Conservation (phyloP, 1,140 invertebrate species). For the Ceratosolen fusciceps region DNA sequence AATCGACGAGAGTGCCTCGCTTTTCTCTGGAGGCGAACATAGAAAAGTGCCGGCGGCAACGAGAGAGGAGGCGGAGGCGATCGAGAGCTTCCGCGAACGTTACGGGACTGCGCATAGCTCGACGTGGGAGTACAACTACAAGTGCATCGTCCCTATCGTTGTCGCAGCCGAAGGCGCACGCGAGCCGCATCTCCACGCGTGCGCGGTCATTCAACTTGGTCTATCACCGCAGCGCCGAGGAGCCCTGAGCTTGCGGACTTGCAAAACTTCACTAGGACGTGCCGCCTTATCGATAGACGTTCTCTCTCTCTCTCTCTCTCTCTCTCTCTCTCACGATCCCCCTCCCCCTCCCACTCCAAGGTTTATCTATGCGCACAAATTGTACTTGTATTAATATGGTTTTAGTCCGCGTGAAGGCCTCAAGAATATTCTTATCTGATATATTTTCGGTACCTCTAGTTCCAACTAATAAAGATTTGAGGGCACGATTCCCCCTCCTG, state of each 20-base stretch:
- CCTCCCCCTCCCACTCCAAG: too few species aligned
- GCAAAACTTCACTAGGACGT: neutral
- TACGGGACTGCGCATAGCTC: slow-evolving; percentile 70
- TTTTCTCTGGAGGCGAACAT: slow-evolving; percentile 8
- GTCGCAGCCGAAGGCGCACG: slow-evolving; percentile 56
- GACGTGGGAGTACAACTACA: slow-evolving; percentile 70
- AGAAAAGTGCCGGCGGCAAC: neutral
- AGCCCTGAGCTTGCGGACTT: slow-evolving; percentile 1
- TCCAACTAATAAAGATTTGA: too few species aligned
- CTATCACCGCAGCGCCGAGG: neutral
- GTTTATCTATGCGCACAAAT: too few species aligned
- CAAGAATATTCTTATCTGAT: too few species aligned
- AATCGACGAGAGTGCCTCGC: slow-evolving; percentile 17
- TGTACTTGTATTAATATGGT: too few species aligned
- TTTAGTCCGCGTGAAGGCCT: too few species aligned
- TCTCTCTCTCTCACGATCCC: too few species aligned
- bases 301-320: too few species aligned
- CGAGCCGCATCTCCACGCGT: slow-evolving; percentile 58
- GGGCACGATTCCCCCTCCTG: too few species aligned
- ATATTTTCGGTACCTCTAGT: too few species aligned
- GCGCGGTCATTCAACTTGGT: neutral
- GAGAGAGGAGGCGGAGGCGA: slow-evolving; percentile 27
- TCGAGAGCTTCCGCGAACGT: slow-evolving; percentile 68
- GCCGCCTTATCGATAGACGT: too few species aligned
- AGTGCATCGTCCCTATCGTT: slow-evolving; percentile 68